These are phyloP conservation scores for Scaptomyza reducta DNA, from an alignment of 2,888 invertebrate genomes.

Conservation along the genomic window DNA sequence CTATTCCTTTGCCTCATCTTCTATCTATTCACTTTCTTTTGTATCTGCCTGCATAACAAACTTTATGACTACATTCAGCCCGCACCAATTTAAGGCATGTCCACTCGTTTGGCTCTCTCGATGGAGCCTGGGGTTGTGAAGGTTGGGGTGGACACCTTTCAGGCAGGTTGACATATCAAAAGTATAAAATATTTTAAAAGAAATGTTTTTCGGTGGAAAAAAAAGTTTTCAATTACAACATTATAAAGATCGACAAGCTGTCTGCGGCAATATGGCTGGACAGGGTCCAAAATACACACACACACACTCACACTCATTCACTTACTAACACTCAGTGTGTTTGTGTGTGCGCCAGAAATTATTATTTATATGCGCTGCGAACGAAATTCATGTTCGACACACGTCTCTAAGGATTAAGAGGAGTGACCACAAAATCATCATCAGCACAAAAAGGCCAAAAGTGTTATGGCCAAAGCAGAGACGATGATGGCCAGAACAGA, in stretches of 20 bases:
- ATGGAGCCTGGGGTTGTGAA: conserved; percentile 9
- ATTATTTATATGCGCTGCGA: conserved; percentile 82
- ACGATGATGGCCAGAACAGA: conserved; percentile 41
- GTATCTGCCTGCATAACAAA: conserved; percentile 28
- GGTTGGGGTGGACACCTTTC: conserved; percentile 65
- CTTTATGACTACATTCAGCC: conserved; percentile 30
- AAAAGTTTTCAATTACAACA: conserved; percentile 83
- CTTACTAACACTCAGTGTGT: neutral
- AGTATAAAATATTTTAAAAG: conserved; percentile 77
- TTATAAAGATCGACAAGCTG: conserved; percentile 84
- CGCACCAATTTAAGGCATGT: conserved; percentile 49
- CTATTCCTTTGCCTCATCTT: neutral
- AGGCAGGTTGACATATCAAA: conserved; percentile 75
- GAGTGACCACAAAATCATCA: conserved; percentile 83
- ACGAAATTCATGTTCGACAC: conserved; percentile 83
- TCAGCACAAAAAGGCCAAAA: conserved; percentile 70
- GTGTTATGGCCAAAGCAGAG: conserved; percentile 46
- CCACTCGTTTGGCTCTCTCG: conserved; percentile 22
- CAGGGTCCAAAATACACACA: conserved; percentile 36
- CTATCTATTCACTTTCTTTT: conserved; percentile 13
- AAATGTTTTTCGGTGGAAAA: conserved; percentile 61
- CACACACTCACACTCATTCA: conserved; percentile 8
- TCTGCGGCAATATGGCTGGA: conserved; percentile 78
- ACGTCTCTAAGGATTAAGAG: conserved; percentile 83
- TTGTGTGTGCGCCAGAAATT: conserved; percentile 70